Evolutionary conservation across 2,113 vertebrate species (phyloP).

Genomic region (Podocnemis expansa): DNA sequence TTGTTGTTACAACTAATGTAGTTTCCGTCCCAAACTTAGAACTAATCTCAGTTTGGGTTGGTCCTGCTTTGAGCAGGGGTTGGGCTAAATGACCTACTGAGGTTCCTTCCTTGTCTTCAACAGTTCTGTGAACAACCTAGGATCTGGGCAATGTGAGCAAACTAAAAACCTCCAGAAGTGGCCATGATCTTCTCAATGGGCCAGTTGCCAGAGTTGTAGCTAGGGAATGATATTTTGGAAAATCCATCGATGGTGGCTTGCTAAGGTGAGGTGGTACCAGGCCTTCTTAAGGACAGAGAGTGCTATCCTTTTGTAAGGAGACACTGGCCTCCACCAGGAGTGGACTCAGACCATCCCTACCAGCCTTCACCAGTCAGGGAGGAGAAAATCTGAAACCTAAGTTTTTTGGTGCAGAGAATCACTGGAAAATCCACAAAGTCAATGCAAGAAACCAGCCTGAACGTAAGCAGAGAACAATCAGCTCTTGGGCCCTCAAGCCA

Average conservation of each 20-base stretch:
- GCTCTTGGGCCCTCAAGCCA: neutral
- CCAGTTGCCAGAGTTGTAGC: too few species aligned
- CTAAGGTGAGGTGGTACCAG: neutral
- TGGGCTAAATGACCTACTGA: too few species aligned
- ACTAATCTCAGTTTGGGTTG: too few species aligned
- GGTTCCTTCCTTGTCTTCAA: too few species aligned
- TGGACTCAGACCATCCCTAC: neutral
- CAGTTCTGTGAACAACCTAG: too few species aligned
- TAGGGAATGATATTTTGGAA: neutral
- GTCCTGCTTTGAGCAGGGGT: too few species aligned
- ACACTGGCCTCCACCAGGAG: neutral
- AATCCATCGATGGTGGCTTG: neutral
- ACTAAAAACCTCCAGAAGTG: too few species aligned
- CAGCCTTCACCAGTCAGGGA: neutral
- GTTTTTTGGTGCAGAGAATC: neutral
- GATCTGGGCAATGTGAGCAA: too few species aligned
- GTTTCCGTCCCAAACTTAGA: too few species aligned
- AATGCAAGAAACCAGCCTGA: neutral
- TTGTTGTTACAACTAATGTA: too few species aligned
- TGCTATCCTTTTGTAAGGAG: neutral
- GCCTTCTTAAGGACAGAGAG: neutral
- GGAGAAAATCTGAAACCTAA: neutral
- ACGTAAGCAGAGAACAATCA: neutral
- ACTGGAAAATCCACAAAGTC: neutral
- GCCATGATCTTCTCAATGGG: too few species aligned